These are phyloP conservation scores for Chloropsis cyanopogon DNA, from an alignment of 2,113 vertebrate species.

Conservation along the genomic window DNA sequence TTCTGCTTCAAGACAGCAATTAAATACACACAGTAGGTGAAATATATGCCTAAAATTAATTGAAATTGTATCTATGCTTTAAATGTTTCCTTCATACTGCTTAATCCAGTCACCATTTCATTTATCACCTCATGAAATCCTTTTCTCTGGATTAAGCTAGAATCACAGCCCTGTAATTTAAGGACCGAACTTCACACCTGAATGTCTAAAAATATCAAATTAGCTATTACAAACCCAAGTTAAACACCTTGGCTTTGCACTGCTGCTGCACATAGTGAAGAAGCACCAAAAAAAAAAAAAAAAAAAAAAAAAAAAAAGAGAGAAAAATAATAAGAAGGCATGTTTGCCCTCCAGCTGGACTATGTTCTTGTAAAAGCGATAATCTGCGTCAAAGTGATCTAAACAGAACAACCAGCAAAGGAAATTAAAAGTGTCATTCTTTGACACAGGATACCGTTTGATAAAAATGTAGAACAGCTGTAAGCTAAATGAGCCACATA, in stretches of 20 bases:
- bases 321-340: not conserved
- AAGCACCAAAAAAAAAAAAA: not conserved
- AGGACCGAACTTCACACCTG: not conserved
- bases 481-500: not conserved
- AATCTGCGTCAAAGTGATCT: conserved; percentile 38
- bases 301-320: not conserved
- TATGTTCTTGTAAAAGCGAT: conserved; percentile 6
- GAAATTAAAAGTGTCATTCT: conserved; percentile 41
- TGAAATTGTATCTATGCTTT: not conserved
- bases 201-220: not conserved
- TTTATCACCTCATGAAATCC: not conserved
- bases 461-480: conserved; percentile 41
- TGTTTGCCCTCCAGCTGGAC: conserved; percentile 25
- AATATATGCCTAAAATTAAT: not conserved
- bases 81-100: not conserved
- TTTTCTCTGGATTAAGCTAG: not conserved
- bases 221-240: not conserved
- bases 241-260: not conserved
- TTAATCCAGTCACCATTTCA: not conserved
- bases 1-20: not conserved
- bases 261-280: not conserved
- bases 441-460: not conserved
- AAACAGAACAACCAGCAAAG: not conserved
- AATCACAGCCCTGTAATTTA: not conserved
- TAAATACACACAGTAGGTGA: not conserved